Percentiles rank a stretch among this genome's conserved stretches.
These are phyloP conservation scores for Pteropus alecto DNA, from an alignment of 2,113 vertebrate genomes.

Conservation along the genomic window DNA sequence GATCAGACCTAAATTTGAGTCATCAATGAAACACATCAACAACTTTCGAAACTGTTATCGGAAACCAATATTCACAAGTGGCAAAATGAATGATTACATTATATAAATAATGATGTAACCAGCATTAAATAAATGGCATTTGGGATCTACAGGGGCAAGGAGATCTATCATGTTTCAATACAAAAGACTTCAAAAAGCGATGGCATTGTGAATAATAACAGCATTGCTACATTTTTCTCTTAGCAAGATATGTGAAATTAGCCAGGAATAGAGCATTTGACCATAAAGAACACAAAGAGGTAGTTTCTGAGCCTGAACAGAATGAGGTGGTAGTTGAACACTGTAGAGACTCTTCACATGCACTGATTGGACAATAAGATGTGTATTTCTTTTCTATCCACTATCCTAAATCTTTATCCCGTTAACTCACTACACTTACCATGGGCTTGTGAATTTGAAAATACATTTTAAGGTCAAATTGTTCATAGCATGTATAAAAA, in stretches of 20 bases:
- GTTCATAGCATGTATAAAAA: neutral
- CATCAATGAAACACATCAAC: neutral
- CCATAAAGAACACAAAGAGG: neutral
- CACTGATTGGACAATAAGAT: neutral
- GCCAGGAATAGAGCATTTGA: neutral
- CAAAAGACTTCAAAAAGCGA: slow-evolving; percentile 1
- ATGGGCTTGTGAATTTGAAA: neutral
- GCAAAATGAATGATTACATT: slow-evolving; percentile 22
- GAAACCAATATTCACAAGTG: slow-evolving; percentile 25
- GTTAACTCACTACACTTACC: neutral
- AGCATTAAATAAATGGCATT: slow-evolving; percentile 44
- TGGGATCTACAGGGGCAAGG: neutral
- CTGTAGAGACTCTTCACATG: neutral
- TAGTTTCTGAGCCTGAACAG: neutral
- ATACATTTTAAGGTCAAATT: neutral
- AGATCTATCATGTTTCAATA: slow-evolving; percentile 22
- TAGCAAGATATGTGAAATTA: slow-evolving; percentile 27
- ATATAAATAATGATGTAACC: slow-evolving; percentile 52
- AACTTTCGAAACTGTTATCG: neutral
- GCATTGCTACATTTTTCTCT: slow-evolving; percentile 24
- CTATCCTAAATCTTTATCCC: neutral
- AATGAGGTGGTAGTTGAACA: neutral
- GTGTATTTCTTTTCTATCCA: neutral
- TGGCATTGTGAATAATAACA: neutral
- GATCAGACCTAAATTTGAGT: neutral